Base-by-base conservation (phyloP, 2,888 invertebrate genomes). In the Synanthedon myopaeformis region DNA sequence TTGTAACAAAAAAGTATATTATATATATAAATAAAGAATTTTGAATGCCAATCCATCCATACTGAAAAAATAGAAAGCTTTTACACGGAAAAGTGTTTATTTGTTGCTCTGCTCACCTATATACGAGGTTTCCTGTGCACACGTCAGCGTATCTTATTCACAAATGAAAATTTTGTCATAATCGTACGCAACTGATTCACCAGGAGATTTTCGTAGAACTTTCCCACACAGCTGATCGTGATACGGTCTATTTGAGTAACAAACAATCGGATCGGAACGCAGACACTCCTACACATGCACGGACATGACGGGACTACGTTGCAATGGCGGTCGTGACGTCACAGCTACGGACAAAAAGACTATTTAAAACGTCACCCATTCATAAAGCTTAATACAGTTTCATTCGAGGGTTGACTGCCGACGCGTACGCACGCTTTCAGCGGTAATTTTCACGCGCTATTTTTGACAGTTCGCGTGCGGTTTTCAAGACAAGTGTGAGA, bases 311-410 rank as follows among this genome's bases (percentile, higher is more conserved):
- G 23, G 23, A 23, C 23, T 23, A 60, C 55, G 57, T 50, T 41
- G 51, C 35, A 41, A 19, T 12, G 51, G 35, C n/a, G 51, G 35
- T 41, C 52, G 59, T 69, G 67, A 75, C 79, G 79, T 79, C 79
- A 75, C 67, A 55, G 57, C 53, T 64, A 57, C 56, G 56, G 55
- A 53, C 52, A 52, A 62, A 69, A 63, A 61, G 61, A 65, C 66
- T 79, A 82, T 82, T 78, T 80, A 76, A 79, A 70, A 79, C 87
- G 86, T 87, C 87, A 87, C 71, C 66, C 87, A 87, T 87, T 87
- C 87, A 87, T 83, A 74, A 86, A 82, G 65, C 66, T 42, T 50
- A 54, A 58, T 51, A 53, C 56, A 60, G 61, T 68, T 73, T 64
- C 82, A 87, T 77, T 83, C 66, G 66, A 69, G 67, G 62, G 66